Base-by-base conservation (phyloP, 2,888 invertebrate species). In the Habroteleia sp. region DNA sequence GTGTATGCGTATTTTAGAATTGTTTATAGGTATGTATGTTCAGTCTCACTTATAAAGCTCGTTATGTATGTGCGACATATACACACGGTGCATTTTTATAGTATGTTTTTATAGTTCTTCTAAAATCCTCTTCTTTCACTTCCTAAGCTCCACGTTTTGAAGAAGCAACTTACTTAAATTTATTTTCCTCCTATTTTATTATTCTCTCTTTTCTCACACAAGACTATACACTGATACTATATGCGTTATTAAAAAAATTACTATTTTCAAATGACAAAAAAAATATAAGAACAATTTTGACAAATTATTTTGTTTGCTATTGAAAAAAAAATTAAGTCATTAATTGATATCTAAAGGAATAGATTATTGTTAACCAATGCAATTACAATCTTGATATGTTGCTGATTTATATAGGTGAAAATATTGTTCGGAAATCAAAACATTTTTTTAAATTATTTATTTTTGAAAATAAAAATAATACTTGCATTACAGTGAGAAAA, bases 51-150 rank as follows among this genome's bases (percentile, higher is more conserved):
- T 56, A 66, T 46, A 50, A 50, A 31, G 17, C 42, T 25, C 33
- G 56, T 56, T 68, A 65, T 69, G 54, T 37, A 60, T 69, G 44
- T 39, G 33, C 37, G 52, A 52, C 69, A 69, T 68, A 48, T 50
- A 58, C 25, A 31, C 29, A 14, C n/a, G n/a, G 54, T 29, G 46
- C 65, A 60, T 50, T 52, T 69, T 58, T 69, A 69, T 60, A 52
- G 14, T 52, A 52, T 52, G 58, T 50, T 69, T 68, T 69, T 69
- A 69, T 60, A 52, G 58, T 60, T 52, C 52, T 50, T 69, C 60
- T 60, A 69, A 66, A 69, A 69, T 44, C 58, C 60, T 52, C 42
- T 17, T 41, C 29, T 44, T 27, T 48, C 66, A 23, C 39, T 37
- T 27, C 39, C 23, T 44, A 48, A 60, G 37, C 52, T 52, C 27